Evolutionary conservation across 1,140 invertebrate genomes (phyloP).

Genomic region (Drosophila subobscura): DNA sequence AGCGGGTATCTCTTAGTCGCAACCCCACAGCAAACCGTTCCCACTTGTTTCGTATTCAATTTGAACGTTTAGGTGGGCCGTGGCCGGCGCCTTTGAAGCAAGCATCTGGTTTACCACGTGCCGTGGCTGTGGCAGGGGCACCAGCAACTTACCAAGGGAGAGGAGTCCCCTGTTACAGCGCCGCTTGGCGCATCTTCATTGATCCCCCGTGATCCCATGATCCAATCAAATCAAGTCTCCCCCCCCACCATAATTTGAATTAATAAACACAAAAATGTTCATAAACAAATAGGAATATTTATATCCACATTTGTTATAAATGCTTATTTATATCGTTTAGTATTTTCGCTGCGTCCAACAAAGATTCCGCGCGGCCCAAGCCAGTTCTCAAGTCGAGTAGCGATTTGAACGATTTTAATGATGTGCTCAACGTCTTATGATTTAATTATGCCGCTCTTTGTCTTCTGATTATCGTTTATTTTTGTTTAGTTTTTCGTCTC

Average conservation of each 20-base stretch:
- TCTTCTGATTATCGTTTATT: slow-evolving; percentile 56
- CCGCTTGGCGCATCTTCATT: slow-evolving; percentile 5
- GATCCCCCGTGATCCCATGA: slow-evolving; percentile 42
- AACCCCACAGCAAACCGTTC: not conserved
- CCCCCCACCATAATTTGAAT: slow-evolving; percentile 73
- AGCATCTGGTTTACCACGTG: slow-evolving; percentile 77
- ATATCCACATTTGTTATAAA: slow-evolving; percentile 41
- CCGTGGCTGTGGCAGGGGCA: slow-evolving; percentile 37
- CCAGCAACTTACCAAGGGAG: slow-evolving; percentile 16
- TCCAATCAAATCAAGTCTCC: slow-evolving; percentile 76
- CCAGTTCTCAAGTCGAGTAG: slow-evolving; percentile 74
- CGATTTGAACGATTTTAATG: slow-evolving; percentile 77
- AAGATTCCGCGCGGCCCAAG: slow-evolving; percentile 28
- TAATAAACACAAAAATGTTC: slow-evolving; percentile 74
- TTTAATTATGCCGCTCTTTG: slow-evolving; percentile 74
- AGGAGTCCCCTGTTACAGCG: slow-evolving; percentile 32
- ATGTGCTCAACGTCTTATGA: slow-evolving; percentile 80
- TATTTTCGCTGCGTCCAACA: slow-evolving; percentile 26
- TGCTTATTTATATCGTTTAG: slow-evolving; percentile 48
- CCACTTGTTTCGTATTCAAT: slow-evolving; percentile 52
- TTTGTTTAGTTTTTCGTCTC: slow-evolving; percentile 25
- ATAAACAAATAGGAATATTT: slow-evolving; percentile 62
- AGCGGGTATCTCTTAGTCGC: too few relatives aligned
- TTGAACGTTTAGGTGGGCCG: slow-evolving; percentile 70
- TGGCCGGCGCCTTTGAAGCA: slow-evolving; percentile 77